Conservation (phyloP, 1,140 invertebrate genomes). For the Liolophura sinensis region DNA sequence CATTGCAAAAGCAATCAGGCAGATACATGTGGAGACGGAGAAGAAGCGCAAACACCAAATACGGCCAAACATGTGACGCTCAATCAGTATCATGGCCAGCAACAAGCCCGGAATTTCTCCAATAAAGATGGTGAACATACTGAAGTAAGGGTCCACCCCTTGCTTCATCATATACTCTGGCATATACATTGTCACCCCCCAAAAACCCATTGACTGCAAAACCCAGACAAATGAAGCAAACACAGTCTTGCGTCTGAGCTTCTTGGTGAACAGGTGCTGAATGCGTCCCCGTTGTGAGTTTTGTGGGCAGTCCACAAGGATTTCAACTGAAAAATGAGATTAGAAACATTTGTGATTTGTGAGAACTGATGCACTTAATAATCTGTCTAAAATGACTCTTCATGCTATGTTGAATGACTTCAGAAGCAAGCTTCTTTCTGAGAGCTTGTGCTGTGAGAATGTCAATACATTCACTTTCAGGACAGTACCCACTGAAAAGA, state of each 20-base stretch:
- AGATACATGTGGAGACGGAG: slow-evolving; percentile 31
- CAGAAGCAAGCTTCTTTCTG: too few species aligned
- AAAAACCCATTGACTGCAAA: slow-evolving; percentile 44
- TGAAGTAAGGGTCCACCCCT: slow-evolving; percentile 42
- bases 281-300: slow-evolving; percentile 31
- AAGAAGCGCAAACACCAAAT: slow-evolving; percentile 44
- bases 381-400: too few species aligned
- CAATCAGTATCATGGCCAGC: slow-evolving; percentile 45
- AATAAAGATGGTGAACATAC: slow-evolving; percentile 51
- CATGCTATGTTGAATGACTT: too few species aligned
- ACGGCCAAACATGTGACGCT: slow-evolving; percentile 39
- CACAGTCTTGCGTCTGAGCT: slow-evolving; percentile 25
- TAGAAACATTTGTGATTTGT: too few species aligned
- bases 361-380: too few species aligned
- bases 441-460: too few species aligned
- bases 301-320: slow-evolving; percentile 22
- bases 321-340: slow-evolving; percentile 27
- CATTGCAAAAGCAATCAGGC: slow-evolving; percentile 40
- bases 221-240: slow-evolving; percentile 40
- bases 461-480: too few species aligned
- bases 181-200: slow-evolving; percentile 47
- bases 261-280: slow-evolving; percentile 30
- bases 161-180: slow-evolving; percentile 42
- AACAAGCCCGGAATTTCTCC: slow-evolving; percentile 46
- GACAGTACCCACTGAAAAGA: too few species aligned